Percentiles rank a stretch among this genome's conserved stretches.
phyloP scores from a whole-genome alignment of 2,888 invertebrate species.

The Drosophila limbata region DNA sequence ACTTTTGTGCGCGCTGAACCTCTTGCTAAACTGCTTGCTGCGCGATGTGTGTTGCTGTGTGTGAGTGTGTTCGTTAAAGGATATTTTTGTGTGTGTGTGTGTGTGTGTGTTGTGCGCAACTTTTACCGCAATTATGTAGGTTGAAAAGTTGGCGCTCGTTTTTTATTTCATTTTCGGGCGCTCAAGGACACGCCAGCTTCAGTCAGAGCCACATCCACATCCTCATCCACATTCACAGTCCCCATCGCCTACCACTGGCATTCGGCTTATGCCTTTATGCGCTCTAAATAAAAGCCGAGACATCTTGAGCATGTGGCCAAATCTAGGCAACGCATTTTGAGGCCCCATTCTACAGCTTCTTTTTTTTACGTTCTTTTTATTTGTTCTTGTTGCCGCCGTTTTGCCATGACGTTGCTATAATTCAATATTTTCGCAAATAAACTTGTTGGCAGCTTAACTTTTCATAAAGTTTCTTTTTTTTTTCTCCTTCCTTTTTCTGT shows the following conservation, averaged over 20 bases:
- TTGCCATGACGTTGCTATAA: constrained; percentile 72
- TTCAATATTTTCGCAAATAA: constrained; percentile 79
- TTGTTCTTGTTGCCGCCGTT: constrained; percentile 26
- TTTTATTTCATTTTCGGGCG: constrained; percentile 62
- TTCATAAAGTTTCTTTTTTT: constrained; percentile 59
- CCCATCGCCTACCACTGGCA: constrained; percentile 39
- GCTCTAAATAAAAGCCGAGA: constrained; percentile 63
- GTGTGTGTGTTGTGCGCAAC: constrained; percentile 47
- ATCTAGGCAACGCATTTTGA: constrained; percentile 67
- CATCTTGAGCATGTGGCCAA: constrained; percentile 65
- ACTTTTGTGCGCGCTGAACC: constrained; percentile 67
- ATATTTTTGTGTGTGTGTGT: constrained; percentile 39
- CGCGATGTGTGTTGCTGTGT: constrained; percentile 26
- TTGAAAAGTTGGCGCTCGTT: constrained; percentile 70
- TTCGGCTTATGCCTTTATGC: constrained; percentile 73
- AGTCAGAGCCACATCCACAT: constrained; percentile 5
- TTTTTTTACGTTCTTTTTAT: constrained; percentile 23
- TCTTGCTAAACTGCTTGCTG: constrained; percentile 57
- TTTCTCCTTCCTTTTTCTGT: constrained; percentile 18
- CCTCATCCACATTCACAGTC: neutral
- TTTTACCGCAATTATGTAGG: constrained; percentile 79
- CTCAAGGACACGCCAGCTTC: constrained; percentile 64
- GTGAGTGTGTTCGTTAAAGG: constrained; percentile 40
- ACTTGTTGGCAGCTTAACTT: constrained; percentile 81
- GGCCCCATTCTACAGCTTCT: neutral